A percentile compares a stretch with the other conserved stretches of the same genome.
Conservation (phyloP, 2,797 vertebrate species). For the Pitangus sulphuratus region DNA sequence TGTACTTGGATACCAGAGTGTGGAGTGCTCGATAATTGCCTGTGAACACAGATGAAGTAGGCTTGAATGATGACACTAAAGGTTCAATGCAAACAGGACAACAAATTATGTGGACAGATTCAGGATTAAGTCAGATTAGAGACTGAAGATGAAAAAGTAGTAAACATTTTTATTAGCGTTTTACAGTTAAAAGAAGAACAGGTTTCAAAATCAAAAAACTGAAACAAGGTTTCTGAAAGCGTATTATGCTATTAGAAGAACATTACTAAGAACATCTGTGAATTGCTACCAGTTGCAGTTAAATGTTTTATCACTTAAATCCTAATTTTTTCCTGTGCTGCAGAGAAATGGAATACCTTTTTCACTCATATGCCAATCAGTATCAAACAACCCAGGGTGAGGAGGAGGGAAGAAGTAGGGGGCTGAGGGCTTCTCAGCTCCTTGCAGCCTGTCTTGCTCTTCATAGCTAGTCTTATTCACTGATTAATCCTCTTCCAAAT, state of each 20-base stretch:
- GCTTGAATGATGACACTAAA: neutral
- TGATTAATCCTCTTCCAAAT: conserved; percentile 16
- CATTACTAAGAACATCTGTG: neutral
- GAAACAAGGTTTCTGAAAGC: neutral
- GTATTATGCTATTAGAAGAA: neutral
- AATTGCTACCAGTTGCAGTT: neutral
- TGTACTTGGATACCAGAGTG: neutral
- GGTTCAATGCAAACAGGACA: neutral
- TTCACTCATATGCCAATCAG: neutral
- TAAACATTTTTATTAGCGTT: neutral
- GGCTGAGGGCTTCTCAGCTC: neutral
- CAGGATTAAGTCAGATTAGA: neutral
- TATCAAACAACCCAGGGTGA: neutral
- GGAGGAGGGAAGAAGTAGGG: neutral
- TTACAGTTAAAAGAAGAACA: neutral
- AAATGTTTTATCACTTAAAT: neutral
- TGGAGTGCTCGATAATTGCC: conserved; percentile 1
- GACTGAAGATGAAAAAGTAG: neutral
- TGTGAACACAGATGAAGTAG: neutral
- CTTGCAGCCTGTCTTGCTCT: neutral
- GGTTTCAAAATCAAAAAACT: neutral
- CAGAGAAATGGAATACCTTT: neutral
- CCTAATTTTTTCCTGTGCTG: neutral
- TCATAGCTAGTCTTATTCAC: neutral
- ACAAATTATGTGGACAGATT: neutral